A percentile compares a stretch with the other conserved stretches of the same genome.
These are phyloP conservation scores for Clistopyga incitator DNA, from an alignment of 2,888 invertebrate species.

Conservation along the genomic window DNA sequence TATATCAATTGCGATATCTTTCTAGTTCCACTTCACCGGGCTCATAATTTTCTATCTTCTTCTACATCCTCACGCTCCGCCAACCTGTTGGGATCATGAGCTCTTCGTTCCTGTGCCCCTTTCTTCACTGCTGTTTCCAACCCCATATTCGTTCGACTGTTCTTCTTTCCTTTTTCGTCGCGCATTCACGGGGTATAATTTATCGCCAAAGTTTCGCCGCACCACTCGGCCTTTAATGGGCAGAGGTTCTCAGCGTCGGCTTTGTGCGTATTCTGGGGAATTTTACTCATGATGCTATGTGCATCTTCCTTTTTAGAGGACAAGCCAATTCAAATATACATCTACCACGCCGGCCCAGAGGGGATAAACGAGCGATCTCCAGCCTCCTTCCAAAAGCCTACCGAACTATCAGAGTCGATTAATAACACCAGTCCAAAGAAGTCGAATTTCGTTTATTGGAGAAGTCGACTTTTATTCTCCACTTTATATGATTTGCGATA, in stretches of 20 bases:
- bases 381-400: background rate
- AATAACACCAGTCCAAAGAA: background rate
- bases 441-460: background rate
- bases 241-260: slow-evolving; percentile 66
- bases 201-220: slow-evolving; percentile 73
- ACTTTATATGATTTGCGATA: background rate
- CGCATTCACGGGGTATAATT: slow-evolving; percentile 70
- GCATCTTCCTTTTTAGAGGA: slow-evolving; percentile 1
- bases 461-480: background rate
- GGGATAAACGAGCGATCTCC: background rate
- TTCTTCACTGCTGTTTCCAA: slow-evolving; percentile 52
- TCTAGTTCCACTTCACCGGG: slow-evolving; percentile 50
- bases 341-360: background rate
- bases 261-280: slow-evolving; percentile 3
- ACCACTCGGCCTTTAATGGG: slow-evolving; percentile 70
- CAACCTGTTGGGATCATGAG: slow-evolving; percentile 32
- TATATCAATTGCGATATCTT: slow-evolving; percentile 66
- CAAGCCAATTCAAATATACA: slow-evolving; percentile 18
- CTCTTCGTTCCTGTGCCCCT: slow-evolving; percentile 39
- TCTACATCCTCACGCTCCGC: slow-evolving; percentile 19
- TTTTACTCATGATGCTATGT: slow-evolving; percentile 12
- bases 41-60: slow-evolving; percentile 31
- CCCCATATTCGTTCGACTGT: slow-evolving; percentile 36
- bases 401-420: background rate
- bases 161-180: slow-evolving; percentile 62